Evolutionary conservation across 1,140 invertebrate species (phyloP).

Genomic region (Streblospio benedicti): DNA sequence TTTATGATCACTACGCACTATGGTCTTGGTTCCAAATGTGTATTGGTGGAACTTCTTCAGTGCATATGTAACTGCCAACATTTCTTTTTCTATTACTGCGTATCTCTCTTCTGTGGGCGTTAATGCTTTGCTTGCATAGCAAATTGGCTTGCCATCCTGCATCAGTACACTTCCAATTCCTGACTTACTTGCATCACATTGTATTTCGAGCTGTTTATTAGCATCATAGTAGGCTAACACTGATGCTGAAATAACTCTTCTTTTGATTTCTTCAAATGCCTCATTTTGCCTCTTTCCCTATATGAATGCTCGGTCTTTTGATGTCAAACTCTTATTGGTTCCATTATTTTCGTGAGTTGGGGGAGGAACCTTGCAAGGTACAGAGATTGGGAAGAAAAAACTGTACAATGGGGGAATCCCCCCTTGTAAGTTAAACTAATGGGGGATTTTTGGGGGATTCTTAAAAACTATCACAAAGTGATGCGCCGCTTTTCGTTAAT

Average conservation of each 20-base stretch:
- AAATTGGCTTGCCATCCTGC: conserved; percentile 45
- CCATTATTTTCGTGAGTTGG: conserved; percentile 4
- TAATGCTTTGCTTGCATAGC: conserved; percentile 45
- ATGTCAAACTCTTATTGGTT: conserved; percentile 19
- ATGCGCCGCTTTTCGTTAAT: no score
- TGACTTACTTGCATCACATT: conserved; percentile 25
- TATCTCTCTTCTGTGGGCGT: conserved; percentile 46
- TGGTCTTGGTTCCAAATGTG: conserved; percentile 33
- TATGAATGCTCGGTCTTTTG: conserved; percentile 32
- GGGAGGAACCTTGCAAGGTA: conserved; percentile 23
- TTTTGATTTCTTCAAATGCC: conserved; percentile 21
- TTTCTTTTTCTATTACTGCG: conserved; percentile 49
- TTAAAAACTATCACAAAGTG: no score
- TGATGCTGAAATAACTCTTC: conserved; percentile 18
- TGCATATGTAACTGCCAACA: conserved; percentile 48
- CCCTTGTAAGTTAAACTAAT: no score
- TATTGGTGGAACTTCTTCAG: conserved; percentile 42
- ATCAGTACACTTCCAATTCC: conserved; percentile 44
- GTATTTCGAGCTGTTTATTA: conserved; percentile 19
- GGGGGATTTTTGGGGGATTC: no score
- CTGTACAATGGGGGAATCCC: no score
- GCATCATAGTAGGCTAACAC: conserved; percentile 27
- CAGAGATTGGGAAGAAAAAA: no score
- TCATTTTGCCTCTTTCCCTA: conserved; percentile 17
- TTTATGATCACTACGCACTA: conserved; percentile 35